Evolutionary conservation across 2,888 invertebrate species (phyloP).

Genomic region (Lobophora halterata): DNA sequence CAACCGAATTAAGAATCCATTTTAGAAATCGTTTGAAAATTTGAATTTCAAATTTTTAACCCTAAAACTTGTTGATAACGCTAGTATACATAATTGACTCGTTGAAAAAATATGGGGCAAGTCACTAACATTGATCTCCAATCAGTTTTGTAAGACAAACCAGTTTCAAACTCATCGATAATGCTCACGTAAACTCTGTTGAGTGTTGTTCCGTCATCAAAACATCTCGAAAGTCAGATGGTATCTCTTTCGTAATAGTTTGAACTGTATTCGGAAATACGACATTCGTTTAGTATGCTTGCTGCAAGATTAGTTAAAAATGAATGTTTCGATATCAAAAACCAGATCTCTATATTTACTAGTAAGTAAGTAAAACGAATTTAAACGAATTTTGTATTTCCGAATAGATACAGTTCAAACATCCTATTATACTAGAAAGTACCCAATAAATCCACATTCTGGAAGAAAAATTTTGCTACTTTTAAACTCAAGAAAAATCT

Average conservation of each 20-base stretch:
- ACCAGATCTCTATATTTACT: too few species aligned
- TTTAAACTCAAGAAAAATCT: too few species aligned
- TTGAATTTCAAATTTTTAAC: too few species aligned
- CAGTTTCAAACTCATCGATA: conserved; percentile 52
- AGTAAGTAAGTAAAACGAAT: too few species aligned
- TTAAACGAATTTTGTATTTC: too few species aligned
- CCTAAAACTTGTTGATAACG: too few species aligned
- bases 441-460: too few species aligned
- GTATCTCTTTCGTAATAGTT: conserved; percentile 68
- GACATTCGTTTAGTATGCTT: conserved; percentile 36
- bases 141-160: conserved; percentile 34
- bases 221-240: conserved; percentile 67
- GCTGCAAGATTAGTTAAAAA: neutral
- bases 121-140: conserved; percentile 11
- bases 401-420: too few species aligned
- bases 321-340: neutral
- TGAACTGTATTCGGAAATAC: conserved; percentile 56
- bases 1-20: too few species aligned
- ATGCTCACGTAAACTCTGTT: conserved; percentile 64
- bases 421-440: too few species aligned
- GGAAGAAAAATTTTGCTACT: too few species aligned
- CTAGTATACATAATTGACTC: too few species aligned
- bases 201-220: conserved; percentile 53
- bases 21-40: neutral
- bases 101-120: conserved; percentile 3